Base-by-base conservation (phyloP, 2,113 vertebrate genomes). In the Leptodactylus fuscus region DNA sequence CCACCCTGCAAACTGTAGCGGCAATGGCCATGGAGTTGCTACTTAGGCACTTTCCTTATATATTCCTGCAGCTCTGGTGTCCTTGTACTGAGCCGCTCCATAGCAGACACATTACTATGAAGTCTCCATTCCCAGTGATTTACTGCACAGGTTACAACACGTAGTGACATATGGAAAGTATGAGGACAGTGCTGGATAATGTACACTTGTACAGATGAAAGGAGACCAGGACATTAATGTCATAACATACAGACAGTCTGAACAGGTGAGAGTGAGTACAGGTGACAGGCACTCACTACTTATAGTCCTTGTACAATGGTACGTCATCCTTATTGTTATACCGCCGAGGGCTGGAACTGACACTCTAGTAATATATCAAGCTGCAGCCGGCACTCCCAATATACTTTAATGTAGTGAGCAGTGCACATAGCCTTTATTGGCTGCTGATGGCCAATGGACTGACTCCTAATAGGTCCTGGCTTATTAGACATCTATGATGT, bases 191-290 rank as follows among this genome's bases (percentile, higher is more conserved):
- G 11, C 27, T n/a, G 18, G 51, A 58, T 93, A 93, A 94, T 93
- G 92, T 88, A 87, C 89, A 90, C 87, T 88, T 91, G 89, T 93
- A 91, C 88, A 91, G 91, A 88, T 81, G 90, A 91, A 87, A 91
- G 89, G 88, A 38, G 22, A 91, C 89, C 89, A 86, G 36, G 58
- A 83, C 87, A 74, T 88, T 22, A 16, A 27, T 0, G 27, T 55
- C 29, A 90, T 90, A 89, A 87, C 67, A 55, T 53, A 87, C 86
- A 44, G 0, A 41, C 58, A 41, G 65, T 78, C 76, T 34, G 46
- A 78, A 69, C 29, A 67, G 49, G 7, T 77, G 81, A 87, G 87
- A 82, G 80, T 85, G 87, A 46, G 27, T 73, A 53, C 74, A 34
- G 32, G 76, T 78, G 83, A 85, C 74, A 83, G 70, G 87, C 85